Conservation (phyloP, 2,888 invertebrate species). For the Pandemis corylana region DNA sequence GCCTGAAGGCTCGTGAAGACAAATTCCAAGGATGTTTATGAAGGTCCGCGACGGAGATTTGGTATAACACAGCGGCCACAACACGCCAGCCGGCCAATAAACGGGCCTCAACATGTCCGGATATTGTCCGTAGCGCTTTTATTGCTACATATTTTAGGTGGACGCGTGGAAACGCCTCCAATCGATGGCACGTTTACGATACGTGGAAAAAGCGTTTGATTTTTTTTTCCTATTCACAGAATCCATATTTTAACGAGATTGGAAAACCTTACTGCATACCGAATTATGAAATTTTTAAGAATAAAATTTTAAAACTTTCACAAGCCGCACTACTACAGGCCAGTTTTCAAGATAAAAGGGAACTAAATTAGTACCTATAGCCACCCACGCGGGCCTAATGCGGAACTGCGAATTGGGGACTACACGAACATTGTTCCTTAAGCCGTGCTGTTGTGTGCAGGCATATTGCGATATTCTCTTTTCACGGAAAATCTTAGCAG, state of each 20-base stretch:
- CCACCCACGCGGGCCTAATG: neutral
- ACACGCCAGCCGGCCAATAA: conserved; percentile 74
- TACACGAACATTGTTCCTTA: neutral
- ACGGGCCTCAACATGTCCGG: conserved; percentile 74
- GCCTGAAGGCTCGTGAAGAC: conserved; percentile 51
- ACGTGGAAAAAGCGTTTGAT: conserved; percentile 58
- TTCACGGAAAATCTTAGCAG: too few species aligned
- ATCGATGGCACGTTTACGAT: conserved; percentile 63
- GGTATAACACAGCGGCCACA: conserved; percentile 60
- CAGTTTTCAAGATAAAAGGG: neutral
- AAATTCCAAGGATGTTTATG: conserved; percentile 64
- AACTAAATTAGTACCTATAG: neutral
- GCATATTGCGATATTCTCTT: too few species aligned
- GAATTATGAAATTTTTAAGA: neutral
- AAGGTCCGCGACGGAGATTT: conserved; percentile 66
- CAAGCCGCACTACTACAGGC: neutral
- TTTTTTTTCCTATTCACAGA: conserved; percentile 47
- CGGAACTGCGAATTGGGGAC: neutral
- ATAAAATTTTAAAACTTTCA: neutral
- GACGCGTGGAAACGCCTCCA: conserved; percentile 57
- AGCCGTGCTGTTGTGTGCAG: too few species aligned
- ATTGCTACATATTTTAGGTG: conserved; percentile 76
- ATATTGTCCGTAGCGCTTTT: conserved; percentile 73
- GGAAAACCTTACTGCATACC: neutral
- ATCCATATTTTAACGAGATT: conserved; percentile 32